phyloP scores from a whole-genome alignment of 2,113 vertebrate species.

The Oreotragus oreotragus region DNA sequence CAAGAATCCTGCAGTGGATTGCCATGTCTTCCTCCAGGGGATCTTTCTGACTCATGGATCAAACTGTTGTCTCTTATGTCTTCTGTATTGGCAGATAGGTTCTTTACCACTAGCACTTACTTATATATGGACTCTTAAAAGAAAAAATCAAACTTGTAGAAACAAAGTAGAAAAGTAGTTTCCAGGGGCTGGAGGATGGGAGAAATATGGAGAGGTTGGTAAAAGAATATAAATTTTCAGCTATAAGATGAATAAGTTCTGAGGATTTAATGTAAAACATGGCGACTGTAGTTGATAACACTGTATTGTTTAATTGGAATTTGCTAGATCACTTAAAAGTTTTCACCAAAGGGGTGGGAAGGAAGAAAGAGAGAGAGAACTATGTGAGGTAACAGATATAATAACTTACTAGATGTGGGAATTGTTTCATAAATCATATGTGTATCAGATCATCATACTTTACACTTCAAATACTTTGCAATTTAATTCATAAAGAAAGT shows the following conservation, averaged over 20 bases:
- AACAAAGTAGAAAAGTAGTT: background rate
- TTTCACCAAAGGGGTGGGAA: background rate
- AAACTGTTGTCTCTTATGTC: background rate
- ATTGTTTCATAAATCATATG: background rate
- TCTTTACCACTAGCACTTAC: background rate
- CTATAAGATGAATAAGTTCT: background rate
- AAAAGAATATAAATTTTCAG: background rate
- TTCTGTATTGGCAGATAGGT: background rate
- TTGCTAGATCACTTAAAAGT: background rate
- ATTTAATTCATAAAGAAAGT: background rate
- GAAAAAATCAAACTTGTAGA: background rate
- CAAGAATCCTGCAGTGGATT: background rate
- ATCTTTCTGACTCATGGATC: background rate
- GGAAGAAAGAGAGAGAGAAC: rapidly evolving
- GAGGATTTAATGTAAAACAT: background rate
- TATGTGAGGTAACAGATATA: background rate
- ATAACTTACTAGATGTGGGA: background rate
- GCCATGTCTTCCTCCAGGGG: background rate
- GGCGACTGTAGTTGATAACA: background rate
- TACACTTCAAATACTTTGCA: background rate
- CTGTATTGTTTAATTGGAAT: background rate
- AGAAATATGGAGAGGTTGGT: background rate
- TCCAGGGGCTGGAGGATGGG: background rate
- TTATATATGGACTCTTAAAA: background rate
- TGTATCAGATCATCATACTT: background rate